These are phyloP conservation scores for Volucella bombylans DNA, from an alignment of 2,888 invertebrate genomes.

Conservation along the genomic window DNA sequence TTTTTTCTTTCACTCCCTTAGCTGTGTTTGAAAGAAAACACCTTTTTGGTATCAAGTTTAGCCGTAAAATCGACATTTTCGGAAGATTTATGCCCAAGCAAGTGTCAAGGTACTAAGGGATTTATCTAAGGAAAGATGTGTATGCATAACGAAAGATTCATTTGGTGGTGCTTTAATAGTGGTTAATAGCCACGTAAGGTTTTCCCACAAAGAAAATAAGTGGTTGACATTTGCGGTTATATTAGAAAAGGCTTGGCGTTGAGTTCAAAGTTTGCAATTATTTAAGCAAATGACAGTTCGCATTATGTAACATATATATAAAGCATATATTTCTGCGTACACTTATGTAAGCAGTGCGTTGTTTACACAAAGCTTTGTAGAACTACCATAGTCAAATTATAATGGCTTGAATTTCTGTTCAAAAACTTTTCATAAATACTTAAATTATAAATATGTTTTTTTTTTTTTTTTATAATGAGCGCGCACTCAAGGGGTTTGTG, in stretches of 20 bases:
- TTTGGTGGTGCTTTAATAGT: constrained; percentile 46
- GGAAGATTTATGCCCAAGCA: constrained; percentile 61
- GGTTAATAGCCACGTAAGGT: constrained; percentile 46
- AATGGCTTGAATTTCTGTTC: too few species aligned
- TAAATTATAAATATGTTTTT: too few species aligned
- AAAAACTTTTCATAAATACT: too few species aligned
- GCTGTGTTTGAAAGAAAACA: constrained; percentile 35
- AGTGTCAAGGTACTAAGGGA: constrained; percentile 58
- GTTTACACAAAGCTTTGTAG: too few species aligned
- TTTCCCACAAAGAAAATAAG: constrained; percentile 1
- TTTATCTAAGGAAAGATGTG: constrained; percentile 22
- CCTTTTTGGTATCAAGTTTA: constrained; percentile 57
- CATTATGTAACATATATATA: too few species aligned
- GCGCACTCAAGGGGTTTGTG: too few species aligned
- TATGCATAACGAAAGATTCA: neutral
- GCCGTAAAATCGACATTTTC: constrained; percentile 60
- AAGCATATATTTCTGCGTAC: too few species aligned
- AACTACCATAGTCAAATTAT: too few species aligned
- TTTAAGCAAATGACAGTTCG: neutral
- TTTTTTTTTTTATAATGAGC: too few species aligned
- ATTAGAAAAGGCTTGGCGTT: constrained; percentile 19
- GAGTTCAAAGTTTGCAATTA: constrained; percentile 11
- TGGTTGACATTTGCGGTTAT: constrained; percentile 23
- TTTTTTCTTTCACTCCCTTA: constrained; percentile 8
- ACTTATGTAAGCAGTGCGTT: too few species aligned